A percentile compares a stretch with the other conserved stretches of the same genome.
Conservation (phyloP, 2,797 vertebrate genomes). For the Diplodus sargus region DNA sequence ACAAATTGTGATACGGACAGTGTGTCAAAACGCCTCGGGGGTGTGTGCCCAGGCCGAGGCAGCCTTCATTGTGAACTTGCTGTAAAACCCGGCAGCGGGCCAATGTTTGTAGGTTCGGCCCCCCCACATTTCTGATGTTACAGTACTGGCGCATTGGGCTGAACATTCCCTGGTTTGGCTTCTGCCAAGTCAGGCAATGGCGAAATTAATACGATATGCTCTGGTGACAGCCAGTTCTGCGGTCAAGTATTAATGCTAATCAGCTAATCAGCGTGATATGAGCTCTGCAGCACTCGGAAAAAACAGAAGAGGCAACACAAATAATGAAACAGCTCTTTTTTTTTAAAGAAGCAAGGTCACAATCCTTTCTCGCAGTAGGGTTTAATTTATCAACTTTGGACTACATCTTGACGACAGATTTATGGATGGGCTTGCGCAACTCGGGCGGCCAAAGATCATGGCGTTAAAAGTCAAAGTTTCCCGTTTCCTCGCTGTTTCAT, state of each 20-base stretch:
- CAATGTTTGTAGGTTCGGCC: slow-evolving; percentile 67
- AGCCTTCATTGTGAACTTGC: slow-evolving; percentile 58
- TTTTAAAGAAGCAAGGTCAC: slow-evolving; percentile 19
- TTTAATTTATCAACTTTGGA: slow-evolving; percentile 14
- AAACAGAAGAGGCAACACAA: slow-evolving; percentile 46
- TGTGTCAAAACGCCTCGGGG: slow-evolving; percentile 42
- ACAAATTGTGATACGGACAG: slow-evolving; percentile 41
- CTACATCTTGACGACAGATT: slow-evolving; percentile 14
- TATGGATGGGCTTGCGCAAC: not conserved
- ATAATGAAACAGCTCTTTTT: slow-evolving; percentile 39
- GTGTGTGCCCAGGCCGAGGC: slow-evolving; percentile 16
- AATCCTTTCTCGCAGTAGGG: not conserved
- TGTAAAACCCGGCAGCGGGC: slow-evolving; percentile 54
- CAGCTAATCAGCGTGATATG: slow-evolving; percentile 59
- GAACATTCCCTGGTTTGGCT: slow-evolving; percentile 57
- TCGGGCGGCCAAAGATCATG: not conserved
- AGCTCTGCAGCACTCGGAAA: slow-evolving; percentile 47
- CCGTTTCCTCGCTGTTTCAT: not conserved
- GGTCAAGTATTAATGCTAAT: slow-evolving; percentile 74
- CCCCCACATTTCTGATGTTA: slow-evolving; percentile 64
- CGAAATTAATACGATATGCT: slow-evolving; percentile 78
- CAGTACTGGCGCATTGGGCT: slow-evolving; percentile 47
- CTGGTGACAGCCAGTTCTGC: slow-evolving; percentile 58
- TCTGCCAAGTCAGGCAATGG: slow-evolving; percentile 78
- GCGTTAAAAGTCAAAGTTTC: slow-evolving; percentile 1